Evolutionary conservation across 2,888 invertebrate genomes (phyloP), one percentile per base, ranked within the genome.

Genomic region (Caenorhabditis sp.): DNA sequence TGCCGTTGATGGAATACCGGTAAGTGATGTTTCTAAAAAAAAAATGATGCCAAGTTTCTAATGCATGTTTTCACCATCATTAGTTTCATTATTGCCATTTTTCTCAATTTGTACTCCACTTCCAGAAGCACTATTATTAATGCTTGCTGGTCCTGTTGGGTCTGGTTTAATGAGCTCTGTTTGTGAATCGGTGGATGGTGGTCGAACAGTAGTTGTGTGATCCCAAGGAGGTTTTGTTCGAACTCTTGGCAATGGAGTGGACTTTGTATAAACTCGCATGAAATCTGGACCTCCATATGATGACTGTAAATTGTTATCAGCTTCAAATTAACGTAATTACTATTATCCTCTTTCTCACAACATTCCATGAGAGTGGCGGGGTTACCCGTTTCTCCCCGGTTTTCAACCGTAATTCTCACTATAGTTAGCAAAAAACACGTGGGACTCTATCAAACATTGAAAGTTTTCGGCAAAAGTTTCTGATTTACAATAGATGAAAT

Each of bases 221-320:
- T 59, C 49, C 77, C 77, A 76, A 4, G 78, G 78, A 21, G 78
- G 78, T 62, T 66, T 76, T 3, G 72, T 78, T 23, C 78, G 61
- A 1, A 76, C 73, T 21, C 76, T 54, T 23, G 75, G 65, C 4
- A 74, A 27, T 12, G 70, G 67, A 5, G 75, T 74, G 6, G 78
- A 69, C 26, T 72, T 76, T n/a, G 67, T 63, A 24, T 62, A 71
- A 4, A 63, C 37, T 19, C 37, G 68, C 12, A 17, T 14, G 37
- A 76, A 77, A 37, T 81, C 80, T 0, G 81, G 81, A 10, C 81
- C 81, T 4, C 81, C 81, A 37, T 72, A 80, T 73, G n/a, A n/a
- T n/a, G 76, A 72, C 79, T 81, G 63, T 36, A 79, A 71, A 14
- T 17, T 49, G 24, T 62, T 27, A 26, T 31, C 31, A n/a, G n/a